Base-by-base conservation (phyloP, 2,113 vertebrate genomes). In the Asarcornis scutulata region DNA sequence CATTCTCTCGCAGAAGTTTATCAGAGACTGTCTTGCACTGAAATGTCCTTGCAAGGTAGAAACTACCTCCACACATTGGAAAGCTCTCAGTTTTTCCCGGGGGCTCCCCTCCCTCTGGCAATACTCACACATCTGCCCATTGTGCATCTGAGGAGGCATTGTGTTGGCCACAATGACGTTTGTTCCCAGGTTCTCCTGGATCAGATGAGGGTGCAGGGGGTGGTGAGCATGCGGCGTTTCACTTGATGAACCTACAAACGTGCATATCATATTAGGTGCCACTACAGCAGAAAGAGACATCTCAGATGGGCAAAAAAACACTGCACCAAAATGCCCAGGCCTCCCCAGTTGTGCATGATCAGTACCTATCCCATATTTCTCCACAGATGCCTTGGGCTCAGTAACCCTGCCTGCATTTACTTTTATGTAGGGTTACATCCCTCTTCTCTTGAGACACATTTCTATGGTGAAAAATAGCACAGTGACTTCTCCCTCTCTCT, bases 101-200 rank as follows among this genome's bases (percentile, higher is more conserved):
- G 64, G 62, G 52, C 68, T 64, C 66, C 42, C 4, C 0, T 83
- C 23, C 50, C 26, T 62, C 59, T 56, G 74, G 93, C 31, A 67
- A 89, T 98, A 98, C 99, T 99, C 97, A 99, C 99, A 99, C 97
- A 99, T 99, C 98, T 99, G 99, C 96, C 99, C 99, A 0, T 99
- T 99, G 94, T 99, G 99, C 96, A 99, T 98, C 55, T 99, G 98
- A 91, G 99, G 97, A 38, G 99, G 98, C 98, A 99, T 98, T 50
- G 98, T 98, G 97, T 98, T 98, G 97, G 99, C 96, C 80, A 99
- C 99, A 13, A 99, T 99, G 83, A 99, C 99, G 0, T 99, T 99
- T 95, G 98, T 99, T 96, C 98, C 99, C 96, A 99, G 98, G 97
- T 99, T 99, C 91, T 99, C 99, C 89, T 99, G 99, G 91, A 99